phyloP scores from a whole-genome alignment of 1,140 invertebrate genomes.

The Drosophila bocki region DNA sequence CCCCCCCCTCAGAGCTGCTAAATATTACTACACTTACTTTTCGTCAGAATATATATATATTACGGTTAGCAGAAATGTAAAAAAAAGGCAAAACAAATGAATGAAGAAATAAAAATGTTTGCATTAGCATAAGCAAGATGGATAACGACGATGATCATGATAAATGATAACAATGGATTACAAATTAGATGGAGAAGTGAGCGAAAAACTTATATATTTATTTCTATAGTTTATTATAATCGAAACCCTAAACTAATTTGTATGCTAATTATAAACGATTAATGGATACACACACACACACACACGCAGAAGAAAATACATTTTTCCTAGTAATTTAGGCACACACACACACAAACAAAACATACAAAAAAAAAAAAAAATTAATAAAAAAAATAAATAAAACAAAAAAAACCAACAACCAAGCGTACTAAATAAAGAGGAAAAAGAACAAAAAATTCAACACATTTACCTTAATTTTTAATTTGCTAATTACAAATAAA shows the following conservation, averaged over 20 bases:
- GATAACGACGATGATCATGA: neutral
- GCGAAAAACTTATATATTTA: slow-evolving; percentile 67
- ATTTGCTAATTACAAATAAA: slow-evolving; percentile 31
- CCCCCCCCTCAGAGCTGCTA: slow-evolving; percentile 15
- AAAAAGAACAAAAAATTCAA: slow-evolving; percentile 22
- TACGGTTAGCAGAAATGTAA: slow-evolving; percentile 28
- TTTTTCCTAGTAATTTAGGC: slow-evolving; percentile 74
- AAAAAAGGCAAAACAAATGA: slow-evolving; percentile 7
- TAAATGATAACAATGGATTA: neutral
- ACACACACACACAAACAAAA: slow-evolving; percentile 24
- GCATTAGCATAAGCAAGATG: slow-evolving; percentile 23
- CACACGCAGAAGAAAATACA: slow-evolving; percentile 47
- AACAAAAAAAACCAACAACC: slow-evolving; percentile 7
- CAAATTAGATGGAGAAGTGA: slow-evolving; percentile 21
- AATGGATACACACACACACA: slow-evolving; percentile 34
- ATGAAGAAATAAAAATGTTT: slow-evolving; percentile 24
- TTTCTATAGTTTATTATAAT: slow-evolving; percentile 75
- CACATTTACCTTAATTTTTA: slow-evolving; percentile 51
- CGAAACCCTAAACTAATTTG: slow-evolving; percentile 67
- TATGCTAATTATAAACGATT: slow-evolving; percentile 66
- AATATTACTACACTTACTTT: slow-evolving; percentile 29
- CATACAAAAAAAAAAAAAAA: slow-evolving; percentile 7
- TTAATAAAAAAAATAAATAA: slow-evolving; percentile 14
- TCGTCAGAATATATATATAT: slow-evolving; percentile 21
- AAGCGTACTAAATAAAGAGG: slow-evolving; percentile 6